Conservation (phyloP, 2,888 invertebrate genomes). For the Phoenoteleia sp. region DNA sequence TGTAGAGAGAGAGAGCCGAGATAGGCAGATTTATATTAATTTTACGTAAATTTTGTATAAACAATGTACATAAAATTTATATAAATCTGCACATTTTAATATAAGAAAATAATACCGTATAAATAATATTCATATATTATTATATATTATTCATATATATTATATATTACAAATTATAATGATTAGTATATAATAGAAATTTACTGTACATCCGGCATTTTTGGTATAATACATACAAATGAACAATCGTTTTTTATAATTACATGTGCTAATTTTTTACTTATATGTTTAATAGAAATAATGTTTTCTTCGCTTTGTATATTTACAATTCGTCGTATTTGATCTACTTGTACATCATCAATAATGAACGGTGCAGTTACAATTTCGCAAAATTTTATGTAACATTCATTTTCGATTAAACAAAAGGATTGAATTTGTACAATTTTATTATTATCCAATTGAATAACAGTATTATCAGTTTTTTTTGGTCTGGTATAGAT, state of each 20-base stretch:
- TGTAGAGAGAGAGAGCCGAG: too few species aligned
- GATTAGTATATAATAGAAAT: too few species aligned
- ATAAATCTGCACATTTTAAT: too few species aligned
- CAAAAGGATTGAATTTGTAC: slow-evolving; percentile 32
- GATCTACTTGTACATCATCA: neutral
- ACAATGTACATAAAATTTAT: too few species aligned
- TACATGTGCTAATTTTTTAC: neutral
- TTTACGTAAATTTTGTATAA: too few species aligned
- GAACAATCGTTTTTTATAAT: neutral
- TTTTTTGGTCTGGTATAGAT: slow-evolving; percentile 5
- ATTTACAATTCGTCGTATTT: neutral
- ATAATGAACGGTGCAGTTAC: neutral
- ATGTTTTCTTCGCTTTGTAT: neutral
- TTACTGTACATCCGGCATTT: slow-evolving; percentile 6
- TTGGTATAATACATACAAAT: slow-evolving; percentile 3
- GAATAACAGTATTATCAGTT: slow-evolving; percentile 13
- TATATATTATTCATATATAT: too few species aligned
- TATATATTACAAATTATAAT: too few species aligned
- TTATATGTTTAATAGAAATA: neutral
- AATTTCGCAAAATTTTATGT: neutral
- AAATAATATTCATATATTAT: too few species aligned
- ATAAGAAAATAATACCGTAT: too few species aligned
- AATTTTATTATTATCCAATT: slow-evolving; percentile 20
- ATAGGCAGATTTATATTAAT: too few species aligned
- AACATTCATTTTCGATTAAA: slow-evolving; percentile 12